Evolutionary conservation across 2,888 invertebrate genomes (phyloP).

Genomic region (Mesoligia furuncula): DNA sequence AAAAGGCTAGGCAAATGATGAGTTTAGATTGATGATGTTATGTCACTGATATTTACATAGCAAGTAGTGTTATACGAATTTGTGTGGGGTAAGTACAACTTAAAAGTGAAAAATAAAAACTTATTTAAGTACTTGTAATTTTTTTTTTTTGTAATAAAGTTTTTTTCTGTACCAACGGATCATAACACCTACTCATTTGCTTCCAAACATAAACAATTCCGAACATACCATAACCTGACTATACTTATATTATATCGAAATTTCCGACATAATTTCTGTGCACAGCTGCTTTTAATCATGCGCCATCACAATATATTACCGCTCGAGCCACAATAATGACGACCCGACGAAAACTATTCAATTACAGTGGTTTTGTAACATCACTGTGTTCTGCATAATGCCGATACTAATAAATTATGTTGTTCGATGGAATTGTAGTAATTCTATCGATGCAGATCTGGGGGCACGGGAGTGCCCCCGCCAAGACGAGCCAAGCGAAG

Average conservation of each 20-base stretch:
- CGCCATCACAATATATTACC: constrained; percentile 28
- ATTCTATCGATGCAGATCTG: neutral
- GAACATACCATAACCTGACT: neutral
- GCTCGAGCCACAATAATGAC: neutral
- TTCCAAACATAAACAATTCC: constrained; percentile 2
- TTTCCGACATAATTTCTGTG: constrained; percentile 46
- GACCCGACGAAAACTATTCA: constrained; percentile 3
- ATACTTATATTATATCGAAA: constrained; percentile 6
- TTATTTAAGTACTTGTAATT: no score
- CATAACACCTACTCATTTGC: neutral
- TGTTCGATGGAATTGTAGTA: constrained; percentile 5
- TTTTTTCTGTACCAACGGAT: neutral
- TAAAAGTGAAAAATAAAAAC: no score
- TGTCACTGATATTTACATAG: no score
- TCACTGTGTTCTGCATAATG: neutral
- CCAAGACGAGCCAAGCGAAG: no score
- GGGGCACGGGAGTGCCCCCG: no score
- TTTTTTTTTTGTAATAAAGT: no score
- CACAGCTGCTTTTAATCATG: constrained; percentile 41
- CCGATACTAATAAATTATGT: neutral
- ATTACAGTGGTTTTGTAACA: constrained; percentile 7
- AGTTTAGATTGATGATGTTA: no score
- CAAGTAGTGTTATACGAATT: no score
- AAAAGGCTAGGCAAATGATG: no score
- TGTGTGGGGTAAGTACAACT: no score